Evolutionary conservation across 2,888 invertebrate species (phyloP).

Genomic region (Drosophila ustulata): DNA sequence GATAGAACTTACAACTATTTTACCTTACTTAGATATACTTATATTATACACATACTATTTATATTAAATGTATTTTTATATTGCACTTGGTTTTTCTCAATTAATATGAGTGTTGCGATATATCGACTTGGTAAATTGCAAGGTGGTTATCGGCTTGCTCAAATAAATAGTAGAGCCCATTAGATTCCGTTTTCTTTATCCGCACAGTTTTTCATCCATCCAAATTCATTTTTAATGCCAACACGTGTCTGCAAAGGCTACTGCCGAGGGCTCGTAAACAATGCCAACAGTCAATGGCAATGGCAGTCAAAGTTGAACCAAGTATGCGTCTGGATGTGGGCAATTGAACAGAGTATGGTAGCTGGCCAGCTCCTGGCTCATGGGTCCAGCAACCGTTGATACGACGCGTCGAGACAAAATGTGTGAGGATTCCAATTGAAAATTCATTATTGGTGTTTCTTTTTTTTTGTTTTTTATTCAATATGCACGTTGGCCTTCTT

Average conservation of each 20-base stretch:
- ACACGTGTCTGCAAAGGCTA: conserved; percentile 57
- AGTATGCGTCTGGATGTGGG: conserved; percentile 6
- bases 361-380: conserved; percentile 6
- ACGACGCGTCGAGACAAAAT: conserved; percentile 15
- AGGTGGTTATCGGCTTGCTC: conserved; percentile 47
- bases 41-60: too few relatives aligned
- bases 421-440: conserved; percentile 47
- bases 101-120: background rate
- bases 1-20: too few relatives aligned
- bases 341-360: conserved; percentile 5
- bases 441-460: conserved; percentile 50
- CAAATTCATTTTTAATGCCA: conserved; percentile 74
- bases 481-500: conserved; percentile 16
- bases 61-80: too few relatives aligned
- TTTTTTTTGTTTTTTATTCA: conserved; percentile 34
- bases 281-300: conserved; percentile 58
- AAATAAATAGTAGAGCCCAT: conserved; percentile 40
- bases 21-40: too few relatives aligned
- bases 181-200: conserved; percentile 34
- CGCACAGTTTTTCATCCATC: conserved; percentile 33
- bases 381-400: conserved; percentile 2
- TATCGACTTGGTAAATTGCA: conserved; percentile 45
- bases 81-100: background rate
- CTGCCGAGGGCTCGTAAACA: conserved; percentile 64
- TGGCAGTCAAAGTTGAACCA: conserved; percentile 28